Percentiles rank a stretch among this genome's conserved stretches.
Conservation (phyloP, 2,888 invertebrate species). For the Unio delphinus region DNA sequence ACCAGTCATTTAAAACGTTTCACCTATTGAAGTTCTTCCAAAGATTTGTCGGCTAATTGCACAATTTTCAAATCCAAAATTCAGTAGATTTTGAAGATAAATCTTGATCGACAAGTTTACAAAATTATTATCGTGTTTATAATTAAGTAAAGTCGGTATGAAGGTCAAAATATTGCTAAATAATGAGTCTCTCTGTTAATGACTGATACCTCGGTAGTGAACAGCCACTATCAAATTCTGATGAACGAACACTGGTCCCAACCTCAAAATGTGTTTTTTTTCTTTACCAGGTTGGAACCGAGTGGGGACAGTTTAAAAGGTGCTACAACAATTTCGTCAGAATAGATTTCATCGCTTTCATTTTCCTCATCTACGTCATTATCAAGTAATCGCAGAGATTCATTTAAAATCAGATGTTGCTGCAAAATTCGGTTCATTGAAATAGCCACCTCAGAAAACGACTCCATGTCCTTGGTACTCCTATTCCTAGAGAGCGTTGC, state of each 20-base stretch:
- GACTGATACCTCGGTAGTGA: slow-evolving; percentile 47
- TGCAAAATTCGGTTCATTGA: slow-evolving; percentile 94
- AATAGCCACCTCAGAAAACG: slow-evolving; percentile 96
- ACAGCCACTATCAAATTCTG: slow-evolving; percentile 43
- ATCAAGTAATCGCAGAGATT: slow-evolving; percentile 41
- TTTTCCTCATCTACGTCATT: slow-evolving; percentile 39
- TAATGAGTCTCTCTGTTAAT: slow-evolving; percentile 25
- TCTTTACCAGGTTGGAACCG: slow-evolving; percentile 85
- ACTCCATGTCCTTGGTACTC: slow-evolving; percentile 94
- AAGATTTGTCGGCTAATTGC: too few relatives aligned
- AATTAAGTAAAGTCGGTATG: too few relatives aligned
- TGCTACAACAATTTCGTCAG: slow-evolving; percentile 68
- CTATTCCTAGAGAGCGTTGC: slow-evolving; percentile 91
- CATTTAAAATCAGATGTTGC: slow-evolving; percentile 82
- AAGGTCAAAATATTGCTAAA: too few relatives aligned
- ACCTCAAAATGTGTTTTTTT: slow-evolving; percentile 69
- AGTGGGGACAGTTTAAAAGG: slow-evolving; percentile 84
- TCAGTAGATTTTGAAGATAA: too few relatives aligned
- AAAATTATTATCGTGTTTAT: too few relatives aligned
- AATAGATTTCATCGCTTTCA: slow-evolving; percentile 34
- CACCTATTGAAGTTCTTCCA: too few relatives aligned
- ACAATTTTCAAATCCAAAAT: too few relatives aligned
- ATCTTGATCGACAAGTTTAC: too few relatives aligned
- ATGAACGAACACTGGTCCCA: slow-evolving; percentile 34
- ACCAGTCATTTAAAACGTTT: too few relatives aligned